Percentiles rank a stretch among this genome's conserved stretches.
phyloP scores from a whole-genome alignment of 2,888 invertebrate species.

The Camptogramma bilineatum region DNA sequence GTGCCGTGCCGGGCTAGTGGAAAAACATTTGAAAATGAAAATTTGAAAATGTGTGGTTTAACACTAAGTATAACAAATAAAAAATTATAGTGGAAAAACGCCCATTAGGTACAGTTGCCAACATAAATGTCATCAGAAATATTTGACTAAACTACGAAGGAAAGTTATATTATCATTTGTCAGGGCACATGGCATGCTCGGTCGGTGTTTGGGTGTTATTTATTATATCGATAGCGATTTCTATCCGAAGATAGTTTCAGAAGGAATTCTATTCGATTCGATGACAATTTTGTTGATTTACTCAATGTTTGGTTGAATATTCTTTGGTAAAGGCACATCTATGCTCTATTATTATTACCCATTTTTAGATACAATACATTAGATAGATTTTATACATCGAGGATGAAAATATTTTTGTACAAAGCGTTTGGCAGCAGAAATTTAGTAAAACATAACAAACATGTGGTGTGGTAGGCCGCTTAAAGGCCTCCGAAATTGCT shows the following conservation, averaged over 20 bases:
- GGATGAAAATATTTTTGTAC: too few relatives aligned
- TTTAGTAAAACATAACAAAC: too few relatives aligned
- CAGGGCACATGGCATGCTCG: slow-evolving; percentile 49
- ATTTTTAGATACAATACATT: too few relatives aligned
- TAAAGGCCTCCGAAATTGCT: too few relatives aligned
- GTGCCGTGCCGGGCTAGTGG: too few relatives aligned
- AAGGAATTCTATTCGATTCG: slow-evolving; percentile 9
- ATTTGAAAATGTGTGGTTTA: too few relatives aligned
- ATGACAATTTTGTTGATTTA: neutral
- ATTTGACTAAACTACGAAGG: neutral
- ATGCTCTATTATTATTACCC: too few relatives aligned
- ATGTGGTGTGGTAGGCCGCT: too few relatives aligned
- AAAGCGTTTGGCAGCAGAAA: too few relatives aligned
- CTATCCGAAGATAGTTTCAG: neutral
- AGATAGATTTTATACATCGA: too few relatives aligned
- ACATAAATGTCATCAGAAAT: slow-evolving; percentile 16
- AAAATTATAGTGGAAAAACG: neutral
- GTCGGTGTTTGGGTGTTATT: slow-evolving; percentile 34
- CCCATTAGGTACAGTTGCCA: slow-evolving; percentile 2
- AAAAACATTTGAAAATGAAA: too few relatives aligned
- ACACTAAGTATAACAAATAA: too few relatives aligned
- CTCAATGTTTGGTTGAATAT: neutral
- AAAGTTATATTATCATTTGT: slow-evolving; percentile 41
- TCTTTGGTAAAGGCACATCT: neutral
- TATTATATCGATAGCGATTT: slow-evolving; percentile 20